Base-by-base conservation (phyloP, 2,888 invertebrate genomes). In the Cephus pulcher region DNA sequence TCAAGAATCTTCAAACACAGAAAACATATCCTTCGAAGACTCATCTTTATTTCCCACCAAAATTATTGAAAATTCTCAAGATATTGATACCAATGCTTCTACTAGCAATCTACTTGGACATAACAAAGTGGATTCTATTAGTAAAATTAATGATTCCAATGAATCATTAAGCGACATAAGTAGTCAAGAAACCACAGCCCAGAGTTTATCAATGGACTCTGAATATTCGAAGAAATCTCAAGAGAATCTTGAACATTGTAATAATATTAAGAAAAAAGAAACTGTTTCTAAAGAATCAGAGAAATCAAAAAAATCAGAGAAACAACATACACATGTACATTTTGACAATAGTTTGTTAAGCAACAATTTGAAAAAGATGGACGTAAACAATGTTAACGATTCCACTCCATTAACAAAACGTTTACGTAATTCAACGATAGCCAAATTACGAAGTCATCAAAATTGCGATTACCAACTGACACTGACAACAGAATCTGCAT, bases 121-220 rank as follows among this genome's bases (percentile, higher is more conserved):
- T 74, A 74, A 32, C 15, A 33, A 74, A 32, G 74, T 74, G 30
- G 30, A 74, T 77, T 68, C 74, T 34, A n/a, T 69, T 23, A 69
- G n/a, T 69, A 77, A 37, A 69, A 77, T 32, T 12, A 37, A 69
- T 6, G 34, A 35, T 23, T 23, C 12, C n/a, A 35, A 77, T 68
- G 69, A 37, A 15, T 68, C 75, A 23, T 32, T 32, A 68, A 68
- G 12, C 3, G 32, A 15, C 12, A 1, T 15, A 11, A 56, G 33
- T 56, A 32, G 15, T 40, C 32, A 30, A 30, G 56, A 56, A 23
- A 56, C 32, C 6, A n/a, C 15, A 71, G 71, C 15, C 15, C 15
- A 71, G 11, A 71, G 34, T 71, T 71, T 71, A 33, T 15, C 23
- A 15, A 71, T 33, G 9, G 34, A 12, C 34, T 15, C 15, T 33